A percentile compares a stretch with the other conserved stretches of the same genome.
Evolutionary conservation across 2,888 invertebrate species (phyloP).

Genomic region (Leptopilina myrica): DNA sequence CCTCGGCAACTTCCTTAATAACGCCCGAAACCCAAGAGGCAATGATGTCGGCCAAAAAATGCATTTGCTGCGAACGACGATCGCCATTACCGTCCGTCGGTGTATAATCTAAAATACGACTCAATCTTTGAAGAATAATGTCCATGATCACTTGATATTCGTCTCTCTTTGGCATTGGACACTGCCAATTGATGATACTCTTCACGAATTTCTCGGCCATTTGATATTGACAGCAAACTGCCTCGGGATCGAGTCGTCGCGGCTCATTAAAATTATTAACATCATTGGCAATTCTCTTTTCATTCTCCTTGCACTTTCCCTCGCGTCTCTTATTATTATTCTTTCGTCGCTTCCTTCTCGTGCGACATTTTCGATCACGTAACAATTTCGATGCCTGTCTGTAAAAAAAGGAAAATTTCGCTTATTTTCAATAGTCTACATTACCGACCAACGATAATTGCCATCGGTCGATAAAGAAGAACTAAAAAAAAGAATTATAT

Average conservation of each 20-base stretch:
- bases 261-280: slow-evolving; percentile 32
- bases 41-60: slow-evolving; percentile 66
- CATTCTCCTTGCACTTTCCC: slow-evolving; percentile 22
- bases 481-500: too few species aligned
- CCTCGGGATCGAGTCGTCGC: slow-evolving; percentile 60
- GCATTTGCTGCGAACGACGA: slow-evolving; percentile 68
- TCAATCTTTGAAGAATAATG: slow-evolving; percentile 64
- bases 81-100: slow-evolving; percentile 61
- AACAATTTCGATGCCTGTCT: slow-evolving; percentile 35
- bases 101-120: slow-evolving; percentile 59
- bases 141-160: slow-evolving; percentile 69
- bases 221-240: slow-evolving; percentile 65
- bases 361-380: neutral
- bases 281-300: slow-evolving; percentile 13
- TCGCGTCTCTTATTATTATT: slow-evolving; percentile 37
- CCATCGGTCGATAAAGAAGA: too few species aligned
- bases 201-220: slow-evolving; percentile 71
- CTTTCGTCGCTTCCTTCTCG: slow-evolving; percentile 39
- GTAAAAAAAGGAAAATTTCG: neutral
- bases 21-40: slow-evolving; percentile 71
- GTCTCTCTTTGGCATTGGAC: slow-evolving; percentile 57
- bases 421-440: slow-evolving; percentile 34
- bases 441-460: slow-evolving; percentile 48
- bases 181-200: slow-evolving; percentile 67
- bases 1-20: slow-evolving; percentile 64